phyloP scores from a whole-genome alignment of 2,113 vertebrate genomes.

The Tinamus guttatus region DNA sequence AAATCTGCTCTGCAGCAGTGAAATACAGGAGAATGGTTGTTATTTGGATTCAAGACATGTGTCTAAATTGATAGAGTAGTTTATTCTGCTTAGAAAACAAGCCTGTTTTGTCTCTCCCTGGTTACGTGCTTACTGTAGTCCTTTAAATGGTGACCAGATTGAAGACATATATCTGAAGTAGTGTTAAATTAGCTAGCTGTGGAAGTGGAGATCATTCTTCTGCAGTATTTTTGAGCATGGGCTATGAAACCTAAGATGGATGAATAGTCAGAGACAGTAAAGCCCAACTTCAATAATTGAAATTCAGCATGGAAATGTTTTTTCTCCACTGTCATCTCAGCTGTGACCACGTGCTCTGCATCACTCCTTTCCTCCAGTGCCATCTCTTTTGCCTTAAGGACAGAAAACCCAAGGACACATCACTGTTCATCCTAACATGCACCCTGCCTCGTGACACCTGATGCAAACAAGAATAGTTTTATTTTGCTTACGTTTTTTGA shows the following conservation, averaged over 20 bases:
- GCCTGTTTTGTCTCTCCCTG: conserved; percentile 17
- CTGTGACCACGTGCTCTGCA: not conserved
- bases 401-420: not conserved
- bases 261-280: not conserved
- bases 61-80: conserved; percentile 42
- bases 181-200: not conserved
- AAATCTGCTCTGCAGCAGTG: not conserved
- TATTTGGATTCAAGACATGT: conserved; percentile 25
- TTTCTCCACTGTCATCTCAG: not conserved
- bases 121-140: not conserved
- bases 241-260: not conserved
- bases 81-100: conserved; percentile 52
- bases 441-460: not conserved
- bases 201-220: not conserved
- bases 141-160: not conserved
- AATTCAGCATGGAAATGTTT: conserved; percentile 14
- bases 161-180: not conserved
- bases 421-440: not conserved
- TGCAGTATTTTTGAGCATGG: not conserved
- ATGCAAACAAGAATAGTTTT: not conserved
- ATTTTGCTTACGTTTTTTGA: not conserved
- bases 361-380: not conserved
- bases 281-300: conserved; percentile 3
- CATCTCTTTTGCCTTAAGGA: not conserved
- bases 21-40: conserved; percentile 49